Conservation (phyloP, 2,113 vertebrate genomes). For the Hippocampus guttulatus region DNA sequence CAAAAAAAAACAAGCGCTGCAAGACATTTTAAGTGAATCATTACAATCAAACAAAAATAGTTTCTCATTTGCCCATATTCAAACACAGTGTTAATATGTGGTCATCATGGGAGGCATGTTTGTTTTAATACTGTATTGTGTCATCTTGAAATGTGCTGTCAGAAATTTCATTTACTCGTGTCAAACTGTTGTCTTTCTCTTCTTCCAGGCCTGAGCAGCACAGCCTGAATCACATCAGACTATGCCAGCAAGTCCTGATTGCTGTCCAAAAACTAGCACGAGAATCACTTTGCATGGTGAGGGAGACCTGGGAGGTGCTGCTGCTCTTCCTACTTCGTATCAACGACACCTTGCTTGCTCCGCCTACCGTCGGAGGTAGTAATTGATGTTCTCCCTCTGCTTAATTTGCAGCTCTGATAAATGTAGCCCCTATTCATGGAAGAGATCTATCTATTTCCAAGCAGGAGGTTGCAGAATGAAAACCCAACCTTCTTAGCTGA, state of each 20-base stretch:
- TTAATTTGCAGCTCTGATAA: not conserved
- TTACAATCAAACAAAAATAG: too few species aligned
- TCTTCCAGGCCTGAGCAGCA: slow-evolving; percentile 78
- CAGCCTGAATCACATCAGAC: slow-evolving; percentile 83
- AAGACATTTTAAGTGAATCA: too few species aligned
- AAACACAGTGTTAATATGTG: too few species aligned
- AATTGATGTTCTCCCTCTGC: not conserved
- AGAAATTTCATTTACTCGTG: too few species aligned
- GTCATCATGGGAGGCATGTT: too few species aligned
- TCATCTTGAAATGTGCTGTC: not conserved
- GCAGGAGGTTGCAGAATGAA: not conserved
- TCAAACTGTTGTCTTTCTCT: not conserved
- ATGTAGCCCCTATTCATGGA: not conserved
- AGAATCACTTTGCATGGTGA: slow-evolving; percentile 85
- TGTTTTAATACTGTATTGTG: too few species aligned
- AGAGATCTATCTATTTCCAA: not conserved
- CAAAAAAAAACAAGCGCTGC: too few species aligned
- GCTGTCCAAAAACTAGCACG: slow-evolving; percentile 93
- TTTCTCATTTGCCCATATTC: too few species aligned
- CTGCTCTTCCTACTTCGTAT: slow-evolving; percentile 91
- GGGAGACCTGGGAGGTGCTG: slow-evolving; percentile 96
- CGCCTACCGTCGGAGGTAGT: slow-evolving; percentile 86
- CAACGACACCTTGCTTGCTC: slow-evolving; percentile 88
- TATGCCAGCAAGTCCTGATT: slow-evolving; percentile 90
- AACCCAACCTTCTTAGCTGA: not conserved